Percentiles rank a stretch among this genome's conserved stretches.
Evolutionary conservation across 2,888 invertebrate genomes (phyloP).

Genomic region (Synergus itoensis): DNA sequence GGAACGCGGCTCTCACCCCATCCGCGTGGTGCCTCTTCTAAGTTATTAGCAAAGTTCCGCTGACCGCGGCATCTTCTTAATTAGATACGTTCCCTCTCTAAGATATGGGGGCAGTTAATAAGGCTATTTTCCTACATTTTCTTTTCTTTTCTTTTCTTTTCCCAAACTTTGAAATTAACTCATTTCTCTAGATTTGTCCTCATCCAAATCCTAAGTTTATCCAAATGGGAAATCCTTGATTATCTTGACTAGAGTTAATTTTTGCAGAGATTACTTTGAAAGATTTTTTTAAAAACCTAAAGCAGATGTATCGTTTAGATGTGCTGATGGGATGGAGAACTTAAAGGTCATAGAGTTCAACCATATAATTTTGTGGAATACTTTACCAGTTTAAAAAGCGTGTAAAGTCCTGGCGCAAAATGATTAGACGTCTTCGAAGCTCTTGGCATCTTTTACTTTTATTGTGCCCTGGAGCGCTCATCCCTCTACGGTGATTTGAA

Average conservation of each 20-base stretch:
- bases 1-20: constrained; percentile 68
- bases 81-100: constrained; percentile 57
- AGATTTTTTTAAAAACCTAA: not conserved
- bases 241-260: too few relatives aligned
- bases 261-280: not conserved
- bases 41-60: constrained; percentile 76
- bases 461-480: constrained; percentile 40
- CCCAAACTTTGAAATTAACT: not conserved
- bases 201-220: too few relatives aligned
- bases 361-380: constrained; percentile 36
- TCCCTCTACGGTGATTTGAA: constrained; percentile 47
- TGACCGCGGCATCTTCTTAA: constrained; percentile 74
- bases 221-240: too few relatives aligned
- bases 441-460: constrained; percentile 45
- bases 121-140: constrained; percentile 31
- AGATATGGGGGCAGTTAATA: constrained; percentile 37
- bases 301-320: not conserved
- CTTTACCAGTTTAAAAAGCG: constrained; percentile 30
- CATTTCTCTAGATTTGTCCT: constrained; percentile 4
- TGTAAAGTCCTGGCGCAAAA: constrained; percentile 32
- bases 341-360: constrained; percentile 25
- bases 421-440: constrained; percentile 45
- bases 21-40: constrained; percentile 62
- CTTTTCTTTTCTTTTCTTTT: not conserved
- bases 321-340: not conserved